A percentile compares a stretch with the other conserved stretches of the same genome.
phyloP scores from a whole-genome alignment of 1,140 invertebrate species.

The Euwallacea fornicatus region DNA sequence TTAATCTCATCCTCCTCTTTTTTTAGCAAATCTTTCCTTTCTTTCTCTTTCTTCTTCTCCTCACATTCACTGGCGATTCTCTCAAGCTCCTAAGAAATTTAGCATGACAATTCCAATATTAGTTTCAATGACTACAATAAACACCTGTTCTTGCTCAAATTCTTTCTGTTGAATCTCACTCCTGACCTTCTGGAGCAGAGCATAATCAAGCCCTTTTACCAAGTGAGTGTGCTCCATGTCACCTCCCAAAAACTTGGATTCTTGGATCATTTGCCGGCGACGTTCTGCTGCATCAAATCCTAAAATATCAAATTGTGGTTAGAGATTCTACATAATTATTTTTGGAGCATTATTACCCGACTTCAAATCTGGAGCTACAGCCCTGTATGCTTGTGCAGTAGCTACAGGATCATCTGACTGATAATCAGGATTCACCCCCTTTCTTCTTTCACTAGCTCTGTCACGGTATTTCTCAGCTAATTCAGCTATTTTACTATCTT shows the following conservation, averaged over 20 bases:
- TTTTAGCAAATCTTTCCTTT: slow-evolving; percentile 62
- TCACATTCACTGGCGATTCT: slow-evolving; percentile 63
- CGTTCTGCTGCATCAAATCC: slow-evolving; percentile 93
- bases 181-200: slow-evolving; percentile 92
- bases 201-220: slow-evolving; percentile 99
- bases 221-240: slow-evolving; percentile 99
- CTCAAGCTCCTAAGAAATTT: slow-evolving; percentile 65
- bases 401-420: slow-evolving; percentile 82
- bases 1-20: slow-evolving; percentile 74
- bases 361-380: slow-evolving; percentile 93
- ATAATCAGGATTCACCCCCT: slow-evolving; percentile 81
- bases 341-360: slow-evolving; percentile 57
- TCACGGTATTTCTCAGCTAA: slow-evolving; percentile 94
- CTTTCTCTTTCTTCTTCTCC: slow-evolving; percentile 64
- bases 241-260: slow-evolving; percentile 99
- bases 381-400: slow-evolving; percentile 87
- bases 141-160: slow-evolving; percentile 74
- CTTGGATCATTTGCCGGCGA: slow-evolving; percentile 93
- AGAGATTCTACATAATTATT: not conserved
- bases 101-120: too few species aligned
- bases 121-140: too few species aligned
- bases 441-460: slow-evolving; percentile 89
- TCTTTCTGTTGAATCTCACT: slow-evolving; percentile 78
- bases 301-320: not conserved
- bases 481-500: slow-evolving; percentile 94